These are phyloP conservation scores for Eupithecia pulchellata DNA, from an alignment of 2,888 invertebrate species.

Conservation along the genomic window DNA sequence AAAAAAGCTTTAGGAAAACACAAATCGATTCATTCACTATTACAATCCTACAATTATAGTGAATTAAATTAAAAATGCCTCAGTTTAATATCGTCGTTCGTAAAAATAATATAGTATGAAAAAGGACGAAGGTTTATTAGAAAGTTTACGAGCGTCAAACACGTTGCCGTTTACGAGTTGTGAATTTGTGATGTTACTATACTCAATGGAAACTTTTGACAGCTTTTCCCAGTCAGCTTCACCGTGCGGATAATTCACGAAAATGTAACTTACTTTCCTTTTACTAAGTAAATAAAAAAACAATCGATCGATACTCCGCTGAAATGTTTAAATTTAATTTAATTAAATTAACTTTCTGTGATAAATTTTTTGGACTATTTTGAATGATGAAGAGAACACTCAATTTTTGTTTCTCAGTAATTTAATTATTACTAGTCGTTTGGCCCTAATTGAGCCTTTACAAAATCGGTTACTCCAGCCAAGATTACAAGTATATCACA, in stretches of 20 bases:
- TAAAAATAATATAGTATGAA: conserved; percentile 49
- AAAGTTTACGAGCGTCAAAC: conserved; percentile 63
- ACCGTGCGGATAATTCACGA: conserved; percentile 4
- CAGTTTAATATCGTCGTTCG: conserved; percentile 23
- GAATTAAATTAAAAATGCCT: conserved; percentile 16
- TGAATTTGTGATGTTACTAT: conserved; percentile 13
- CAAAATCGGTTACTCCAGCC: neutral
- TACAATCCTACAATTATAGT: neutral
- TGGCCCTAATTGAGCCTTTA: too few relatives aligned
- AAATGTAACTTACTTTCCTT: conserved; percentile 34
- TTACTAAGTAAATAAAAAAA: neutral
- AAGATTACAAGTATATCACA: neutral
- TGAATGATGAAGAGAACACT: neutral
- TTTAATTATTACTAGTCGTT: neutral
- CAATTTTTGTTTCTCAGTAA: neutral
- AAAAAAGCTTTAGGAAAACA: neutral
- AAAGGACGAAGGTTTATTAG: conserved; percentile 72
- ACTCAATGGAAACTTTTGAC: conserved; percentile 18
- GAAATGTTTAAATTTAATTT: too few relatives aligned
- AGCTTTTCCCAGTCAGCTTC: neutral
- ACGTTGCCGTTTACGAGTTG: conserved; percentile 51
- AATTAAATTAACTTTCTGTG: too few relatives aligned
- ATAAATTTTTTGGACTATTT: neutral
- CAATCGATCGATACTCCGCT: neutral
- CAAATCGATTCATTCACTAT: neutral